Evolutionary conservation across 2,797 vertebrate species (phyloP).

Genomic region (Liasis olivaceus): DNA sequence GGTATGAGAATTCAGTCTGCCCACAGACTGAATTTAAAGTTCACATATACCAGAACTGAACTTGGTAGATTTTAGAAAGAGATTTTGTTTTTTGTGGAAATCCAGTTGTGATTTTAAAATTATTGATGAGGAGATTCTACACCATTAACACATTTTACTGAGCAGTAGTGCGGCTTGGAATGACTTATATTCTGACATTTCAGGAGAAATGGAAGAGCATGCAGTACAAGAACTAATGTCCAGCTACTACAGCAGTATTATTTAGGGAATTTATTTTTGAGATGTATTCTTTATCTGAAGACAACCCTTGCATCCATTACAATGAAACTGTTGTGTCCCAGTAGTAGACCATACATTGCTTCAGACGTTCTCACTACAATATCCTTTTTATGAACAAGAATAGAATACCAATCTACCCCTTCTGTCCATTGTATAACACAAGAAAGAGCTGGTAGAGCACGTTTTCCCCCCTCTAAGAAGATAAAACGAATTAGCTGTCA

Average conservation of each 20-base stretch:
- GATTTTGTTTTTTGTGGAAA: not conserved
- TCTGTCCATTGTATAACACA: conserved; percentile 12
- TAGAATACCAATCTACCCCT: not conserved
- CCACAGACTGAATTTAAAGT: not conserved
- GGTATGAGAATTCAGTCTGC: not conserved
- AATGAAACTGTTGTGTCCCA: not conserved
- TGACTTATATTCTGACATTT: not conserved
- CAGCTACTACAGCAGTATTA: not conserved
- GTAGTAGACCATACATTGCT: not conserved
- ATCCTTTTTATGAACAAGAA: not conserved
- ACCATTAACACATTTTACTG: not conserved
- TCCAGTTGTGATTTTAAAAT: not conserved
- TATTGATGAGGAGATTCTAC: not conserved
- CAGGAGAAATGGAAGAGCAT: not conserved
- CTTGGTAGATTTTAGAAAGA: not conserved
- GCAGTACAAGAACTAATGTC: not conserved
- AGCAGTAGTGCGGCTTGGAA: not conserved
- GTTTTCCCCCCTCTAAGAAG: not conserved
- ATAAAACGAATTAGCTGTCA: conserved; percentile 12
- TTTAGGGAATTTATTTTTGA: not conserved
- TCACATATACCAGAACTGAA: not conserved
- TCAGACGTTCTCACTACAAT: not conserved
- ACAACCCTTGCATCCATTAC: not conserved
- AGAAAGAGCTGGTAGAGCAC: not conserved
- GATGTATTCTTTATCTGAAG: not conserved